Evolutionary conservation across 1,140 invertebrate genomes (phyloP), one percentile per base, ranked within the genome.

Genomic region (Drosophila murphyi): DNA sequence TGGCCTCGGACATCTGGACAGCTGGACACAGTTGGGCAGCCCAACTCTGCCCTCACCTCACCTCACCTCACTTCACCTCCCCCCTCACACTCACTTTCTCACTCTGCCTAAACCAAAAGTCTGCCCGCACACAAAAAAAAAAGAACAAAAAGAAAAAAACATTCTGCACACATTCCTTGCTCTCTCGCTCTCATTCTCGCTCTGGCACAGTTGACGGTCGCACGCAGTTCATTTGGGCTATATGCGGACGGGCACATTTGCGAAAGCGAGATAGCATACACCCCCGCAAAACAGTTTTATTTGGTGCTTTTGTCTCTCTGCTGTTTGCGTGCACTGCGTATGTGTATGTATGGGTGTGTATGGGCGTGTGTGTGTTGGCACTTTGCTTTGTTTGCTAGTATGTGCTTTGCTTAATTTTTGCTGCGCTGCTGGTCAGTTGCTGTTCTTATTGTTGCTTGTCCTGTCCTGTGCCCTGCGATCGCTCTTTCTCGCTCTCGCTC

Each of bases 381-480:
- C 82, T 81, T 80, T 63, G 77, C 76, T 78, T 76, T 76, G 65
- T 81, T 80, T 76, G 73, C 64, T 69, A 39, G 37, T 8, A 41
- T 71, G 69, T 70, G 72, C 67, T 82, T 80, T 88, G 77, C 76
- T 69, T 65, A 65, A 72, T 79, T 76, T 75, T 62, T 72, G 3
- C 55, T 55, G 7, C 55, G 67, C 47, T 72, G 72, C 78, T 86
- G 82, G 82, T 87, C 79, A 83, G 79, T 76, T 39, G 60, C 39
- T 61, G 45, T 54, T 45, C 20, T 48, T 50, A 34, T 47, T 65
- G 6, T 65, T 68, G 45, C 39, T 45, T 52, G 50, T 55, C 5
- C 37, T 54, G 60, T 76, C 54, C 62, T 76, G 56, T 28, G 71
- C 74, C 45, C 61, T 65, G 70, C 71, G 35, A 4, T 6, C 39